Conservation (phyloP, 2,113 vertebrate species). For the Bos javanicus region DNA sequence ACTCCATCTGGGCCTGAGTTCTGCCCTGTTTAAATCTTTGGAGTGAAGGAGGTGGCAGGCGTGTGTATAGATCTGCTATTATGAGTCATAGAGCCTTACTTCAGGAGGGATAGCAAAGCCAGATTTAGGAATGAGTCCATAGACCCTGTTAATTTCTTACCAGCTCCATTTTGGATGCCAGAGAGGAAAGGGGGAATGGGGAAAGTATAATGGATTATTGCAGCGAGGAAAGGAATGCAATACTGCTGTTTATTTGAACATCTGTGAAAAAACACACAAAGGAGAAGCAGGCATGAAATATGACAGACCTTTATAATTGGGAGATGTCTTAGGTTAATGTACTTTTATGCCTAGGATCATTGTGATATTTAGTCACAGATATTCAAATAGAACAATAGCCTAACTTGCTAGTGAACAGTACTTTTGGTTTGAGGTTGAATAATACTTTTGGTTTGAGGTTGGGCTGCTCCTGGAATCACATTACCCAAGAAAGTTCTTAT, state of each 20-base stretch:
- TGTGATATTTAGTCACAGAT: background rate
- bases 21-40: constrained; percentile 19
- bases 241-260: background rate
- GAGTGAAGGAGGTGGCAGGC: background rate
- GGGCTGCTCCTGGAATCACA: background rate
- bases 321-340: background rate
- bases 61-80: background rate
- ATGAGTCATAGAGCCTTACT: background rate
- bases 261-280: background rate
- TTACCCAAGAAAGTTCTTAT: background rate
- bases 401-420: background rate
- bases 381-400: background rate
- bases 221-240: background rate
- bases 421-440: background rate
- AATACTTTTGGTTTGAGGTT: background rate
- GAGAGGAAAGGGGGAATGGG: background rate
- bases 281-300: background rate
- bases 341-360: background rate
- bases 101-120: background rate
- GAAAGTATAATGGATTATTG: background rate
- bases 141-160: background rate
- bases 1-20: background rate
- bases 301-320: background rate
- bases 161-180: background rate
- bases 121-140: background rate